A percentile compares a stretch with the other conserved stretches of the same genome.
Conservation (phyloP, 2,113 vertebrate species). For the Falcunculus frontatus region DNA sequence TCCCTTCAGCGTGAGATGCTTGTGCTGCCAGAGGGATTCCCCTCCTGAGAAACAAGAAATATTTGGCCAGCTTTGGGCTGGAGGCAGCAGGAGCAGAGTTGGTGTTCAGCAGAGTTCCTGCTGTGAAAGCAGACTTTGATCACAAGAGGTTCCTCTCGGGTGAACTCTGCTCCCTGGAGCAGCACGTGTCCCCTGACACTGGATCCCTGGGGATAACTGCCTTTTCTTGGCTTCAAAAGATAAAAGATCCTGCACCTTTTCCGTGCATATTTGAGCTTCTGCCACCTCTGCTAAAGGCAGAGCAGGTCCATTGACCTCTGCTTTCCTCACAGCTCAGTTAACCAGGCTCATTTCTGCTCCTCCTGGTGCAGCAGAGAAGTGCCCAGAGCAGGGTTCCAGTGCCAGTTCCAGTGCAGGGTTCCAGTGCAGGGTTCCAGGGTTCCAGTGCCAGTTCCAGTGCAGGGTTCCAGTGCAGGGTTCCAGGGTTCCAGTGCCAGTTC, state of each 20-base stretch:
- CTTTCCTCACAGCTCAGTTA: not conserved
- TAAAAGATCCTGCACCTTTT: not conserved
- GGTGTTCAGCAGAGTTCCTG: not conserved
- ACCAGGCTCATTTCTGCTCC: not conserved
- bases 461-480: too few relatives aligned
- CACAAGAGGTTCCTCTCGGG: rapidly evolving
- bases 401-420: not conserved
- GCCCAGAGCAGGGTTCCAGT: not conserved
- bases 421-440: not conserved
- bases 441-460: too few relatives aligned
- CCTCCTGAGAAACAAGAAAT: not conserved
- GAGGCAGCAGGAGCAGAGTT: not conserved
- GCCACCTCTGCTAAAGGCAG: not conserved
- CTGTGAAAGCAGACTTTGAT: not conserved
- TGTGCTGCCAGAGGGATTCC: not conserved
- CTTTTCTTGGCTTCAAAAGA: not conserved
- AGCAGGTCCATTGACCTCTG: not conserved
- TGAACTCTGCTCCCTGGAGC: not conserved
- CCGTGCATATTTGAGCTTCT: rapidly evolving
- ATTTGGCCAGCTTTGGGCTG: not conserved
- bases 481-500: too few relatives aligned
- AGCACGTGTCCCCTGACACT: rapidly evolving
- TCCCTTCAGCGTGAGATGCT: not conserved
- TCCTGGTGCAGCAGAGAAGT: not conserved
- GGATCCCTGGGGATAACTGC: not conserved